Base-by-base conservation (phyloP, 2,888 invertebrate genomes). In the Eurytoma adleriae region DNA sequence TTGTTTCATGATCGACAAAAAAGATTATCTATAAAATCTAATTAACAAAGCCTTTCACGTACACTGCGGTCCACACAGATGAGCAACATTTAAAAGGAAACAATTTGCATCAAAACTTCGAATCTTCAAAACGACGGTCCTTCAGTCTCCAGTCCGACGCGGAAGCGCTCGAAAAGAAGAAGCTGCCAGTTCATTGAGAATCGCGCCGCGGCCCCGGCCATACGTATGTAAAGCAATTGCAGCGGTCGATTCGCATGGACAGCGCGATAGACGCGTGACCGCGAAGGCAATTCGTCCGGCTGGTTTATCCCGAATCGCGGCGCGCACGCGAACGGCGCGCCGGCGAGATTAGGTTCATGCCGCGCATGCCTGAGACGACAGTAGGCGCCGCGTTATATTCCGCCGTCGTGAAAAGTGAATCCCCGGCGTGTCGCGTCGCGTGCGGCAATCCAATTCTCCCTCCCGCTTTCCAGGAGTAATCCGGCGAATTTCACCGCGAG, bases 321-420 rank as follows among this genome's bases (percentile, higher is more conserved):
- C 61, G 66, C n/a, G 50, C 50, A 14, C 64, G 40, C 40, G n/a
- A 48, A 30, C n/a, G 10, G 7, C 14, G 12, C 18, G 40, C 18
- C 40, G 20, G 64, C 16, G 72, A 72, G 85, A 85, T 85, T 85
- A 83, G 82, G 71, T 82, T 82, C 84, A 84, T 85, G 84, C 82
- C 83, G 20, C 72, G 84, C 83, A 85, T 85, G 79, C 82, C 68
- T 14, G 70, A 59, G 68, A 64, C 27, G 57, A 1, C 30, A 4
- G n/a, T n/a, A n/a, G 40, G 12, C 66, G 20, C 24, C 20, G n/a
- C 54, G 54, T 13, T 54, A 54, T 61, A 66, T 76, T 81, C 77
- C 52, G 82, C 48, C 27, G 56, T 70, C 24, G 30, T 3, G 73
- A 73, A 64, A 73, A 64, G 73, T 64, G 73, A 52, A 52, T 52